Conservation (phyloP, 2,888 invertebrate species). For the Lepidochitona cinerea region DNA sequence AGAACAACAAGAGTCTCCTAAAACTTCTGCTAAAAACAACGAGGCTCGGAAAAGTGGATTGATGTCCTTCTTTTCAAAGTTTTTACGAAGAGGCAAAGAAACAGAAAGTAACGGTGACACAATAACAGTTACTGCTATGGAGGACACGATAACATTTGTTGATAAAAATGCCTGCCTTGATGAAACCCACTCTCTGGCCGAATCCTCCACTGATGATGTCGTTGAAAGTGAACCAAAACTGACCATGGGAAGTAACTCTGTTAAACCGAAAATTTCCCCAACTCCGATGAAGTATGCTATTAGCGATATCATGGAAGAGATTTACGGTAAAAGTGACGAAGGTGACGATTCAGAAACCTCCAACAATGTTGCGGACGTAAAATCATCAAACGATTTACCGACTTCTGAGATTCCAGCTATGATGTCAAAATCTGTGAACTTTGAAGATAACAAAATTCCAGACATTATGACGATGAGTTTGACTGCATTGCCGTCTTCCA, state of each 20-base stretch:
- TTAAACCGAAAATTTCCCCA: not conserved
- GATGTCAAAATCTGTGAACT: not conserved
- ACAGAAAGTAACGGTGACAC: conserved; percentile 8
- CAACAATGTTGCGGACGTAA: not conserved
- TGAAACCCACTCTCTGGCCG: not conserved
- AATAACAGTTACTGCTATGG: not conserved
- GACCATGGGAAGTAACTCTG: not conserved
- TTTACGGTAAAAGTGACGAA: not conserved
- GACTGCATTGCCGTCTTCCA: not conserved
- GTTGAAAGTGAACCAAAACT: not conserved
- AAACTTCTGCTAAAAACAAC: not conserved
- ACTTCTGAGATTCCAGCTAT: not conserved
- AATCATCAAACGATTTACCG: not conserved
- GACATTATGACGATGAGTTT: not conserved
- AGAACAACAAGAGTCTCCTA: not conserved
- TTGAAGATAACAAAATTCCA: not conserved
- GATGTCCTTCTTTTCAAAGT: conserved; percentile 53
- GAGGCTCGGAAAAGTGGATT: conserved; percentile 40
- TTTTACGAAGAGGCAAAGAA: conserved; percentile 47
- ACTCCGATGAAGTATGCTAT: not conserved
- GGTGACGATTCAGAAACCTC: not conserved
- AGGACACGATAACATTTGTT: not conserved
- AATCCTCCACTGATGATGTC: not conserved
- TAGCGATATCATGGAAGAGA: not conserved
- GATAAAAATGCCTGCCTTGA: not conserved